phyloP scores from a whole-genome alignment of 2,113 vertebrate species.

The Tamias sibiricus region DNA sequence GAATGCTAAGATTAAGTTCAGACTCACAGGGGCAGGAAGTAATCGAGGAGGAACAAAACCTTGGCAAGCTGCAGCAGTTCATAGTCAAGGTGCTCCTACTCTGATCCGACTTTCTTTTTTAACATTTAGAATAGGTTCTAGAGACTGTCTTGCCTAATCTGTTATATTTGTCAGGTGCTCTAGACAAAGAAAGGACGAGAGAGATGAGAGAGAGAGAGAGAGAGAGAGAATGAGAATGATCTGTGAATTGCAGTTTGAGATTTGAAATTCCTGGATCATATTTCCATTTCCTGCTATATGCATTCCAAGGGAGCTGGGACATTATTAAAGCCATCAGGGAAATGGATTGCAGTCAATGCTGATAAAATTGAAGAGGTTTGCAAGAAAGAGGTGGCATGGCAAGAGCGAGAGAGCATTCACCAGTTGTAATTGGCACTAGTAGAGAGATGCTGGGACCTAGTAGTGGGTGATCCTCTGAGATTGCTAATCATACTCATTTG shows the following conservation, averaged over 20 bases:
- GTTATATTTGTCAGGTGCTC: background rate
- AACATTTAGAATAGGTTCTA: slow-evolving; percentile 42
- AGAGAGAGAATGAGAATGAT: background rate
- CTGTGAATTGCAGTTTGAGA: slow-evolving; percentile 72
- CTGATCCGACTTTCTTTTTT: slow-evolving; percentile 24
- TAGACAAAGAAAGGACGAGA: slow-evolving; percentile 9
- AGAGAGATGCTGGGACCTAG: background rate
- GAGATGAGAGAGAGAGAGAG: no score
- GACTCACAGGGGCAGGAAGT: background rate
- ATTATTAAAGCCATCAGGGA: slow-evolving; percentile 72
- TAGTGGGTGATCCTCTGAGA: background rate
- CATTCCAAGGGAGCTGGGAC: slow-evolving; percentile 53
- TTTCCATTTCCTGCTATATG: slow-evolving; percentile 63
- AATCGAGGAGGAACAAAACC: background rate
- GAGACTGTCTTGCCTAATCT: slow-evolving; percentile 48
- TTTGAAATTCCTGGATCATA: slow-evolving; percentile 79
- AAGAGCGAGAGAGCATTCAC: background rate
- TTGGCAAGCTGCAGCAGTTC: background rate
- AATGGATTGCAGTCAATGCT: background rate
- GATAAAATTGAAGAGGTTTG: slow-evolving; percentile 35
- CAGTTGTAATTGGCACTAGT: slow-evolving; percentile 23
- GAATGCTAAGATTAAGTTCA: slow-evolving; percentile 12
- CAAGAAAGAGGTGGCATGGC: background rate
- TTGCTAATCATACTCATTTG: background rate
- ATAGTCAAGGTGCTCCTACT: background rate